phyloP scores from a whole-genome alignment of 2,797 vertebrate species.

The Meda fulgida region DNA sequence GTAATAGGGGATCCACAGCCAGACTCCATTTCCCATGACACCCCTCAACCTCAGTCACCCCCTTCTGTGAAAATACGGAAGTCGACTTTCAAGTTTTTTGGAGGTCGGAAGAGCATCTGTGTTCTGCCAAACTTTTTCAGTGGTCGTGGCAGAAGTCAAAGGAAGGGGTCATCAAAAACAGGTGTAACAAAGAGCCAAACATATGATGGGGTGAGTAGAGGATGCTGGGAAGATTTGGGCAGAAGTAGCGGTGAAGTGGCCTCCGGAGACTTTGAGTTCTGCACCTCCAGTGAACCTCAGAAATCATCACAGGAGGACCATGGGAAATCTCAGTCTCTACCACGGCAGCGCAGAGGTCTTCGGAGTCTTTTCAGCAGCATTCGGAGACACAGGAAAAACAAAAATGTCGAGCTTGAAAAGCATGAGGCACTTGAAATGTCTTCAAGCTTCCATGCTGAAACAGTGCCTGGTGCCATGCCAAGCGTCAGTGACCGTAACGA shows the following conservation, averaged over 20 bases:
- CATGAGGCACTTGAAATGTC: slow-evolving; percentile 75
- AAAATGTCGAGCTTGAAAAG: slow-evolving; percentile 79
- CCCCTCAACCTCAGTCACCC: slow-evolving; percentile 60
- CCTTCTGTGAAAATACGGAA: slow-evolving; percentile 87
- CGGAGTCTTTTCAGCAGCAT: slow-evolving; percentile 93
- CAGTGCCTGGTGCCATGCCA: slow-evolving; percentile 69
- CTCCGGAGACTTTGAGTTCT: slow-evolving; percentile 72
- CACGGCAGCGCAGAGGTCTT: slow-evolving; percentile 87
- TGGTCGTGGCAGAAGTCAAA: slow-evolving; percentile 84
- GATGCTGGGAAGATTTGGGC: slow-evolving; percentile 70
- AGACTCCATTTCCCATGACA: slow-evolving; percentile 67
- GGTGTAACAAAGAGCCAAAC: slow-evolving; percentile 91
- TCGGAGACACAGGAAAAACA: slow-evolving; percentile 87
- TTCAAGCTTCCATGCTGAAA: slow-evolving; percentile 62
- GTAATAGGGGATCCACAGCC: slow-evolving; percentile 61
- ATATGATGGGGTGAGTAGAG: slow-evolving; percentile 85
- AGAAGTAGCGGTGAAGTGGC: slow-evolving; percentile 63
- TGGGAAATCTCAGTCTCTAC: slow-evolving; percentile 81
- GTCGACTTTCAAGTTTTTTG: slow-evolving; percentile 92
- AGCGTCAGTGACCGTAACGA: slow-evolving; percentile 49
- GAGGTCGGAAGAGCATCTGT: slow-evolving; percentile 91
- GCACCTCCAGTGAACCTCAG: slow-evolving; percentile 61
- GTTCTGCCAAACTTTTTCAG: slow-evolving; percentile 94
- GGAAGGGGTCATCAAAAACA: slow-evolving; percentile 83
- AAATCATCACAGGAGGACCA: slow-evolving; percentile 59